A percentile compares a stretch with the other conserved stretches of the same genome.
These are phyloP conservation scores for Nannobrachium achirus DNA, from an alignment of 2,113 vertebrate genomes.

Conservation along the genomic window DNA sequence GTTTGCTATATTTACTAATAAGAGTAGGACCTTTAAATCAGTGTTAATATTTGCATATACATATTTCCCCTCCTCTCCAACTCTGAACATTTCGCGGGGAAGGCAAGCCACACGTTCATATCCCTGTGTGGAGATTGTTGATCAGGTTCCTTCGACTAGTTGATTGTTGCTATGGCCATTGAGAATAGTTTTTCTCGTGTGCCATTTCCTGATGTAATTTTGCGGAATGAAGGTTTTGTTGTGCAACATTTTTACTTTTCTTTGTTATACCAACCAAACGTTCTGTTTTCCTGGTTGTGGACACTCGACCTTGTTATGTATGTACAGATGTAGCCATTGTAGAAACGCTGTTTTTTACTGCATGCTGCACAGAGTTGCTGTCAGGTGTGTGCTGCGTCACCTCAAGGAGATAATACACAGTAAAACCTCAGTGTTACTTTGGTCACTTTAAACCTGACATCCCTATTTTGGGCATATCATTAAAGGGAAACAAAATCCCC, in stretches of 20 bases:
- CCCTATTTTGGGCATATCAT: too few relatives aligned
- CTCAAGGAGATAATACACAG: too few relatives aligned
- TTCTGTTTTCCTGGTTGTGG: slow-evolving; percentile 8
- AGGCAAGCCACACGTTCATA: neutral
- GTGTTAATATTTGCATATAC: neutral
- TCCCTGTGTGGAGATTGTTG: neutral
- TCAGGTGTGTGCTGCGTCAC: too few relatives aligned
- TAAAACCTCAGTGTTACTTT: too few relatives aligned
- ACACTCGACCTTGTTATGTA: neutral
- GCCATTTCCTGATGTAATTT: too few relatives aligned
- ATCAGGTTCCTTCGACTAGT: neutral
- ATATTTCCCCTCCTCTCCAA: neutral
- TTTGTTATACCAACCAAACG: too few relatives aligned
- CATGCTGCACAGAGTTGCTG: too few relatives aligned
- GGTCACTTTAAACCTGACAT: too few relatives aligned
- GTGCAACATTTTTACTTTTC: neutral
- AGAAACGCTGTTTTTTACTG: too few relatives aligned
- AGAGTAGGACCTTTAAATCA: too few relatives aligned
- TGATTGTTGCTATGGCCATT: neutral
- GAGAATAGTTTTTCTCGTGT: slow-evolving; percentile 1
- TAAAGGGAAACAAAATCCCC: too few relatives aligned
- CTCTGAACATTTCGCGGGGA: neutral
- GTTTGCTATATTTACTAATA: slow-evolving; percentile 14
- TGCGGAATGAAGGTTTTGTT: neutral
- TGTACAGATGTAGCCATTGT: too few relatives aligned